Percentiles rank a stretch among this genome's conserved stretches.
Conservation (phyloP, 2,888 invertebrate species). For the Polyommatus icarus region DNA sequence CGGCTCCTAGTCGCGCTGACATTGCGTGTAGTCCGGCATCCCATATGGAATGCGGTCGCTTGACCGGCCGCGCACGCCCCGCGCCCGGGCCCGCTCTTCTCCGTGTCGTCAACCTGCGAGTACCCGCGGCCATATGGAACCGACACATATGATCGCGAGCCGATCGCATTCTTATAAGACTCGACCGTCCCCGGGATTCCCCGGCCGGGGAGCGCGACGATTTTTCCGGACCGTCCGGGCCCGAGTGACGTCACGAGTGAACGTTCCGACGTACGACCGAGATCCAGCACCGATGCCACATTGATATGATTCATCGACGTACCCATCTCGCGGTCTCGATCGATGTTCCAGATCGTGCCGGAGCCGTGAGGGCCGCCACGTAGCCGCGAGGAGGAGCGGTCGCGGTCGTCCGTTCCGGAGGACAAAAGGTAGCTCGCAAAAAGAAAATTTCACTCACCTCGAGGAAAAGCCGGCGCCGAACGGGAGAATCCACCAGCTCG, state of each 20-base stretch:
- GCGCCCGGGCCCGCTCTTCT: constrained; percentile 61
- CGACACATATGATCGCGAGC: constrained; percentile 47
- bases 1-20: constrained; percentile 70
- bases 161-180: constrained; percentile 60
- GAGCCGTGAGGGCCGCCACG: constrained; percentile 65
- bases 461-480: constrained; percentile 62
- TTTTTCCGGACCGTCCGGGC: constrained; percentile 43
- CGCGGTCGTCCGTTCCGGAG: constrained; percentile 51
- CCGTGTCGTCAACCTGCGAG: constrained; percentile 62
- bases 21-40: constrained; percentile 78
- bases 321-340: constrained; percentile 44
- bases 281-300: constrained; percentile 17
- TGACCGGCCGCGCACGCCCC: constrained; percentile 60
- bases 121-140: constrained; percentile 70
- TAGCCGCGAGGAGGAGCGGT: constrained; percentile 55
- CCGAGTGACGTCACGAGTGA: constrained; percentile 53
- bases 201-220: constrained; percentile 37
- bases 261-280: neutral
- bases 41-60: constrained; percentile 78
- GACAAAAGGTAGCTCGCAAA: constrained; percentile 51
- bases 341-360: constrained; percentile 58
- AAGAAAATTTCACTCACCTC: constrained; percentile 67
- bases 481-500: constrained; percentile 75
- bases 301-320: constrained; percentile 20
- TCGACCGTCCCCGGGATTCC: constrained; percentile 46